These are phyloP conservation scores for Tridacna gigas DNA, from an alignment of 2,888 invertebrate genomes.

Conservation along the genomic window DNA sequence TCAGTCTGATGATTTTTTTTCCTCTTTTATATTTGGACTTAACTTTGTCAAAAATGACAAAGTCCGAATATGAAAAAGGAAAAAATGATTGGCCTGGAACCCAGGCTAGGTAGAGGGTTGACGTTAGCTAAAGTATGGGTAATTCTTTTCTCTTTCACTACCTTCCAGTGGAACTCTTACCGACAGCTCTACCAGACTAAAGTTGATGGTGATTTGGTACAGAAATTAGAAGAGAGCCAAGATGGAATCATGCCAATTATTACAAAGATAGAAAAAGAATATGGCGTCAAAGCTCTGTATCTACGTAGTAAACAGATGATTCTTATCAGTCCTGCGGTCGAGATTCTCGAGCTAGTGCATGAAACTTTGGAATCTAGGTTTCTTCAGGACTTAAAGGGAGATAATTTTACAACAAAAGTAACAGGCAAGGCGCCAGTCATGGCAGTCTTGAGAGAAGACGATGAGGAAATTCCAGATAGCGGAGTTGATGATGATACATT, in stretches of 20 bases:
- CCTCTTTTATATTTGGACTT: too few species aligned
- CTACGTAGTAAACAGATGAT: constrained; percentile 52
- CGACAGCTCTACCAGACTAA: constrained; percentile 56
- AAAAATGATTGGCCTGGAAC: too few species aligned
- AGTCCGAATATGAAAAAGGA: too few species aligned
- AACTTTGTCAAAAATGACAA: too few species aligned
- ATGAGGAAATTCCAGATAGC: constrained; percentile 17
- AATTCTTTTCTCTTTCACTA: not conserved
- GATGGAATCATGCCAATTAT: constrained; percentile 56
- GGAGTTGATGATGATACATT: constrained; percentile 22
- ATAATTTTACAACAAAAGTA: not conserved
- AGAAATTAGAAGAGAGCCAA: constrained; percentile 44
- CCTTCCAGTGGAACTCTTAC: constrained; percentile 46
- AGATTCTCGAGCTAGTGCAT: constrained; percentile 58
- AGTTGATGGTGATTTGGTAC: constrained; percentile 37
- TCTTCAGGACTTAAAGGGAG: not conserved
- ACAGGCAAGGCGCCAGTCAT: not conserved
- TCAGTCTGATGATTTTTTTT: too few species aligned
- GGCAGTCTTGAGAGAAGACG: constrained; percentile 17
- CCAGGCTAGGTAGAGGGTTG: too few species aligned
- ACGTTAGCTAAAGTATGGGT: too few species aligned
- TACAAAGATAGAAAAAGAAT: constrained; percentile 55
- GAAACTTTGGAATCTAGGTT: constrained; percentile 55
- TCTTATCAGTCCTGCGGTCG: constrained; percentile 50
- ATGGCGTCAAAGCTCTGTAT: constrained; percentile 53